Conservation (phyloP, 2,888 invertebrate genomes). For the Eutolmus rufibarbis region DNA sequence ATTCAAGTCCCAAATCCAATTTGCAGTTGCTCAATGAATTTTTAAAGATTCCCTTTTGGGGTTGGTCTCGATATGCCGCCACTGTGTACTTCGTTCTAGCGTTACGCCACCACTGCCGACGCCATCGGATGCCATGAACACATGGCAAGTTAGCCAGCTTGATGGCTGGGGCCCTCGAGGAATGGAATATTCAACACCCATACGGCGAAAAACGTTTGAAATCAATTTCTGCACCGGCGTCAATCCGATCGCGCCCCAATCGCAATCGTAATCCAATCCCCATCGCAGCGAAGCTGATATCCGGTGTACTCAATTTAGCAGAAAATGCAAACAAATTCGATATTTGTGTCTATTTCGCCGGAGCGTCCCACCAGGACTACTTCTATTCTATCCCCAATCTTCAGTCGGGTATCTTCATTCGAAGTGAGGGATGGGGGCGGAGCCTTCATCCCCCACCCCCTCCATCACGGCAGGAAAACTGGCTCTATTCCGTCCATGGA, state of each 20-base stretch:
- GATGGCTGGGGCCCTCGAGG: neutral
- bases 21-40: conserved; percentile 15
- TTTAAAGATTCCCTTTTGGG: conserved; percentile 17
- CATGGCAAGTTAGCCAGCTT: neutral
- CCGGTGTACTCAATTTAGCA: conserved; percentile 12
- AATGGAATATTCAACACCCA: neutral
- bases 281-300: neutral
- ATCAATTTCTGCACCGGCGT: neutral
- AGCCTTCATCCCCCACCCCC: neutral
- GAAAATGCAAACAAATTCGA: conserved; percentile 25
- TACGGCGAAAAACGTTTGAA: neutral
- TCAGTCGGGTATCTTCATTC: neutral
- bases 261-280: neutral
- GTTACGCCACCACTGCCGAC: neutral
- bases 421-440: neutral
- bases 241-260: neutral
- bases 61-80: neutral
- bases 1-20: conserved; percentile 36
- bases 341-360: neutral
- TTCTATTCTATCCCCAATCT: neutral
- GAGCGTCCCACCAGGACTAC: neutral
- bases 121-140: too few species aligned
- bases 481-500: neutral
- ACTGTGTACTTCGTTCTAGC: neutral
- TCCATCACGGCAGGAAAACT: neutral